Evolutionary conservation across 2,113 vertebrate species (phyloP), one percentile per base, ranked within the genome.

Genomic region (Thunnus thynnus): DNA sequence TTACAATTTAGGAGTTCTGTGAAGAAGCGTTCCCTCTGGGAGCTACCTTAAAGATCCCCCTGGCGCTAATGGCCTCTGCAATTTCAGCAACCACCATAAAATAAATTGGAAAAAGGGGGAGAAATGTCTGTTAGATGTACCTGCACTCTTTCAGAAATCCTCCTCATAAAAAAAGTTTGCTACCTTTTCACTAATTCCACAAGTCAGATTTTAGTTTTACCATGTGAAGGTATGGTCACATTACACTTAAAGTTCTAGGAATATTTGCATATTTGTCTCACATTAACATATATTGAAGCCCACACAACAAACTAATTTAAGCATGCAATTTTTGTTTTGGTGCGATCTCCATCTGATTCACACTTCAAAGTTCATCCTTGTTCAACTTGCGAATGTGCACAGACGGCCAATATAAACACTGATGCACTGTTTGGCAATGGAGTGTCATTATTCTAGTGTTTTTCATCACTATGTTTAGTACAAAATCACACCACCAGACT

Each of bases 81-180:
- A 83, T 90, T 89, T 91, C 80, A 72, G 69, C 77, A 82, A 66
- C 61, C 77, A 66, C 86, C 82, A 80, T 90, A 86, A 92, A 92
- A 86, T 86, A 90, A 88, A 90, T 88, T 87, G 83, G 81, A 79
- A 90, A 83, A 71, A 3, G 58, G 61, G 63, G 36, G 70, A 47
- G 57, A 78, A 50, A 56, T 80, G 78, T 73, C 32, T 48, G n/a
- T 47, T 51, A 5, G 41, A 82, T 75, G 50, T 72, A 71, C 69
- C 57, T 69, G 80, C 62, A 48, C 47, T 65, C 13, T 25, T 57
- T 73, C 56, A 65, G 41, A 82, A 72, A 70, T 60, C 30, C 17
- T 65, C 36, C 36, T 72, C 5, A 17, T 36, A 6, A 13, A 22
- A 14, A 7, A 8, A 47, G 6, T 12, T 60, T 27, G 27, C 57